phyloP scores from a whole-genome alignment of 2,888 invertebrate species.

The Rambutsinella grinnellia region DNA sequence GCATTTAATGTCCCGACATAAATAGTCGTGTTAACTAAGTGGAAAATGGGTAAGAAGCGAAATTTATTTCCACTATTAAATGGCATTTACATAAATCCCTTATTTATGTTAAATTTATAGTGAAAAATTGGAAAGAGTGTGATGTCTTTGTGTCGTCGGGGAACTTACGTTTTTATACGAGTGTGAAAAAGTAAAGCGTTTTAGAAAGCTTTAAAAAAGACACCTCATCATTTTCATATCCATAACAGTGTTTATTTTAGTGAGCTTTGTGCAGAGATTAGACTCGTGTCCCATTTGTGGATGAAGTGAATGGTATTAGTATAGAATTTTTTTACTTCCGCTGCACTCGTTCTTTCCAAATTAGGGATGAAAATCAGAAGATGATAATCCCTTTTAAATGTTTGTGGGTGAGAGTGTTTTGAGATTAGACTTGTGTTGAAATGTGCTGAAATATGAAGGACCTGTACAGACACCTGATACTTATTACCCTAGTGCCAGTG shows the following conservation, averaged over 20 bases:
- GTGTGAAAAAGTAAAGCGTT: too few species aligned
- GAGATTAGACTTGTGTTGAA: neutral
- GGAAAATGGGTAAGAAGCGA: too few species aligned
- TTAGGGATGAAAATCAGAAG: too few species aligned
- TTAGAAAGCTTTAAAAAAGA: too few species aligned
- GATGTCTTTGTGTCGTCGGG: too few species aligned
- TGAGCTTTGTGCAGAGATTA: neutral
- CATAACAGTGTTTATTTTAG: neutral
- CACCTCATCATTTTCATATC: neutral
- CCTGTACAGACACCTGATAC: conserved; percentile 44
- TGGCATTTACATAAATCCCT: neutral
- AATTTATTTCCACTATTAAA: neutral
- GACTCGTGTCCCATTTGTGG: too few species aligned
- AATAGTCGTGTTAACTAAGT: neutral
- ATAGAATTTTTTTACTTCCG: too few species aligned
- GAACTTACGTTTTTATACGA: too few species aligned
- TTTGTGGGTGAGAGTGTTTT: neutral
- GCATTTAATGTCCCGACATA: neutral
- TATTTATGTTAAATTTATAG: neutral
- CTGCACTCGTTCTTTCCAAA: too few species aligned
- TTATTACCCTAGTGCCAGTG: conserved; percentile 55
- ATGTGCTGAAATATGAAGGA: conserved; percentile 49
- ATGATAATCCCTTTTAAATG: neutral
- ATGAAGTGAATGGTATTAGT: too few species aligned
- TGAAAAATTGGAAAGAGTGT: neutral